Evolutionary conservation across 2,888 invertebrate genomes (phyloP), one percentile per base, ranked within the genome.

Genomic region (Hololepta plana): DNA sequence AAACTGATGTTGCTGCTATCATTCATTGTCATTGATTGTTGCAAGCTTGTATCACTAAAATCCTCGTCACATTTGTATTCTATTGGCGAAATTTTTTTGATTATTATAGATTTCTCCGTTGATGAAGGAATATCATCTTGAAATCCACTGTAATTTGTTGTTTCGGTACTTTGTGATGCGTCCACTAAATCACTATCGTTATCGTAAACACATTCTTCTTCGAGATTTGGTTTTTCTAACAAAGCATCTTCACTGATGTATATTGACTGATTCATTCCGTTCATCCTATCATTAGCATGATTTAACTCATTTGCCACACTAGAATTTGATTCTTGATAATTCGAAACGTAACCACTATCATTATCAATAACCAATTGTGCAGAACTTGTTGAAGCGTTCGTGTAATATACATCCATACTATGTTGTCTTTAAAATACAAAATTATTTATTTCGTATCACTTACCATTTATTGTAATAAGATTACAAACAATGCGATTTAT

Each of bases 331-430:
- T 53, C 52, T 9, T 40, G 41, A 36, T 46, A 43, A 26, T 47
- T 44, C n/a, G 51, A 51, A 31, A 49, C 41, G 34, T 53, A 54
- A 2, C 54, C 54, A 38, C 53, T 53, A 36, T 54, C 54, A 32
- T 47, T 44, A 35, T 53, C 51, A 39, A 49, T 42, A 4, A 17
- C 14, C 11, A n/a, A n/a, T n/a, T n/a, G n/a, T n/a, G n/a, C n/a
- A n/a, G n/a, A n/a, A n/a, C n/a, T n/a, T n/a, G n/a, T n/a, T n/a
- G n/a, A n/a, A n/a, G n/a, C n/a, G n/a, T n/a, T n/a, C n/a, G n/a
- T n/a, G n/a, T n/a, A n/a, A n/a, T n/a, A n/a, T n/a, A n/a, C n/a
- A n/a, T n/a, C n/a, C n/a, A n/a, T n/a, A n/a, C n/a, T n/a, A n/a
- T n/a, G n/a, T n/a, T n/a, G n/a, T n/a, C n/a, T n/a, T n/a, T n/a